These are phyloP conservation scores for Pelecanus crispus DNA, from an alignment of 2,113 vertebrate genomes.

Conservation along the genomic window DNA sequence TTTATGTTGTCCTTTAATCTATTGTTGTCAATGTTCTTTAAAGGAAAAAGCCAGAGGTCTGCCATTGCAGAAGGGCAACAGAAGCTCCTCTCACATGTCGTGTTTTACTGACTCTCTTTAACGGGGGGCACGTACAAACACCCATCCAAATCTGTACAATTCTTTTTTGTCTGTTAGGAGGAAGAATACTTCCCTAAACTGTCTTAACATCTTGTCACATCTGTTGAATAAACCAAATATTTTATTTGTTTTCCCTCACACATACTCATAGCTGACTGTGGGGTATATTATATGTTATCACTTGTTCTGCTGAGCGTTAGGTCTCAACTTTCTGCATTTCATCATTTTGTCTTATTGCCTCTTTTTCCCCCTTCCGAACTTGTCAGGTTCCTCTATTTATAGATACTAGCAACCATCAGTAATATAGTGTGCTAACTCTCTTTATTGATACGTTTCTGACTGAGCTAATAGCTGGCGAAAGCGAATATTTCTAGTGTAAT, in stretches of 20 bases:
- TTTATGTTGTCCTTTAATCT: neutral
- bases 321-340: neutral
- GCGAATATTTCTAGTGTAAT: neutral
- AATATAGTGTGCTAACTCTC: neutral
- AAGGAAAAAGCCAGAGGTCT: neutral
- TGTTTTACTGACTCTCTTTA: neutral
- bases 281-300: neutral
- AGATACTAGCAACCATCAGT: neutral
- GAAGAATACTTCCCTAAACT: neutral
- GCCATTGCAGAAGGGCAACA: neutral
- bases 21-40: neutral
- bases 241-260: neutral
- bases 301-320: neutral
- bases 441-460: neutral
- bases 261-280: neutral
- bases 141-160: neutral
- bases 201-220: neutral
- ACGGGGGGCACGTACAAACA: neutral
- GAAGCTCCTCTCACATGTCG: fast-evolving
- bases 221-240: neutral
- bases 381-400: neutral
- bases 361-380: neutral
- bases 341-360: neutral
- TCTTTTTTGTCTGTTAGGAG: neutral
- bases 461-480: neutral